Base-by-base conservation (phyloP, 2,888 invertebrate species). In the Linnaemya vulpina region DNA sequence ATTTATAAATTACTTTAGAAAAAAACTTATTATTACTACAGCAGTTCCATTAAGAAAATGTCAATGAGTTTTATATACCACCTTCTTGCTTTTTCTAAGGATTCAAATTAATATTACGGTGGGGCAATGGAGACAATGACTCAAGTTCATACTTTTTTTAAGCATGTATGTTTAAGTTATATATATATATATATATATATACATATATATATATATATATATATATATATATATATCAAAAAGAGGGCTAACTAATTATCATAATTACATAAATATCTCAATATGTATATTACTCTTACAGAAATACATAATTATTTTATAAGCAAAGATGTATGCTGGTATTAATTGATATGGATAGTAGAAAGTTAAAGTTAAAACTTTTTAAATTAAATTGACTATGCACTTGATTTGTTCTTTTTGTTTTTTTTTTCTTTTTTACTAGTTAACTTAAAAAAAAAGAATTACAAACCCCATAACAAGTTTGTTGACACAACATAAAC, bases 401-500 rank as follows among this genome's bases (percentile, higher is more conserved):
- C 78, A 78, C 73, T 84, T 84, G 71, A 73, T 84, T 84, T 84
- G 80, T 81, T 84, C 81, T 81, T 81, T 77, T 71, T 51, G 17
- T 65, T 63, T 68, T 53, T 71, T 62, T 43, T n/a, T 68, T 30
- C 30, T 30, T 68, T 65, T 58, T 70, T 51, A 58, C 62, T 79
- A 74, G 46, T 63, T 30, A 46, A 60, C 10, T 71, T 51, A 43
- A 15, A 53, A 71, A 63, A 53, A 51, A 40, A n/a, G 5, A 30
- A 40, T 51, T 70, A 22, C 43, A 63, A 22, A 67, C 51, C 40
- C 40, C 62, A 46, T 68, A 78, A 65, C 71, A 62, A 51, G 49
- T 73, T 62, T 68, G 68, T 74, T 65, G 58, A 49, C 53, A 67
- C 75, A 94, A 40, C 17, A 67, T 63, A 43, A 63, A 63, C n/a